These are phyloP conservation scores for Agelastica alni DNA, from an alignment of 2,888 invertebrate species.

Conservation along the genomic window DNA sequence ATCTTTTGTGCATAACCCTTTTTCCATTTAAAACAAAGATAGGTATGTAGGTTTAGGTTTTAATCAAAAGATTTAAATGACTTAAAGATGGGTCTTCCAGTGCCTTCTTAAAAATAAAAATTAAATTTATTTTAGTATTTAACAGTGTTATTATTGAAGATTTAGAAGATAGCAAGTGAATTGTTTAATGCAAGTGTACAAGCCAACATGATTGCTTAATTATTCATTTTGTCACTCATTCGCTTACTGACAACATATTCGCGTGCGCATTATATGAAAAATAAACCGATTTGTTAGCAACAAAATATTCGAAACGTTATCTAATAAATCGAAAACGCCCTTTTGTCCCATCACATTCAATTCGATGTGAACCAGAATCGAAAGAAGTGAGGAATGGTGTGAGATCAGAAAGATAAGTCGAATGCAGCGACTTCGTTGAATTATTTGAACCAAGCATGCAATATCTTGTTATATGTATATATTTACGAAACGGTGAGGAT, in stretches of 20 bases:
- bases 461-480: conserved; percentile 19
- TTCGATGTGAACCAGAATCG: conserved; percentile 5
- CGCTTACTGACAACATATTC: not conserved
- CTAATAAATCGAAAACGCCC: conserved; percentile 18
- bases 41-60: no score
- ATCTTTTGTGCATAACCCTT: no score
- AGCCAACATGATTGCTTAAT: no score
- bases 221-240: no score
- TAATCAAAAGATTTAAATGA: no score
- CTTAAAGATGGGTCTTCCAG: no score
- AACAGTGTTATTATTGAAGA: no score
- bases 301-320: not conserved
- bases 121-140: no score
- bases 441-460: conserved; percentile 20
- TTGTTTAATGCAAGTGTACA: no score
- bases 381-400: conserved; percentile 17
- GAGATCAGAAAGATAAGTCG: conserved; percentile 20
- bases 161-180: no score
- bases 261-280: conserved; percentile 1
- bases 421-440: conserved; percentile 21
- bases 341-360: conserved; percentile 15
- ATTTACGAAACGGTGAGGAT: not conserved
- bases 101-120: no score
- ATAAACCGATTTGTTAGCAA: conserved; percentile 3
- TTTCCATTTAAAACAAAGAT: no score